These are phyloP conservation scores for Saccostrea glomerata DNA, from an alignment of 1,140 invertebrate genomes.

Conservation along the genomic window DNA sequence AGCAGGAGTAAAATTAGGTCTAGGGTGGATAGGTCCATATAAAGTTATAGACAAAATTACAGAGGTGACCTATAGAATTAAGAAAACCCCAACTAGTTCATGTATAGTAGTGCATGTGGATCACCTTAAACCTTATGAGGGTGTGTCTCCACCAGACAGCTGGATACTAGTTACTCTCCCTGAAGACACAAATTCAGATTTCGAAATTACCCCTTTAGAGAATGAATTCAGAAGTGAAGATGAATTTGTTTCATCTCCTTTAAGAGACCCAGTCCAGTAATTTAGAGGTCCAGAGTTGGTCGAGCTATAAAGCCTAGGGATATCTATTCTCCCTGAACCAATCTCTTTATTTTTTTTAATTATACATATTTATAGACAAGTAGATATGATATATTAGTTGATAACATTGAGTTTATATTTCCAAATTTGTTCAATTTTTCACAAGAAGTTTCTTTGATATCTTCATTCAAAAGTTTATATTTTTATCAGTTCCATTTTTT, in stretches of 20 bases:
- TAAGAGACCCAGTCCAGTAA: not conserved
- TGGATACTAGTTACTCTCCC: not conserved
- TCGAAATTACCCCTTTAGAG: not conserved
- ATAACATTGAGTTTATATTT: too few relatives aligned
- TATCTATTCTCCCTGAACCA: not conserved
- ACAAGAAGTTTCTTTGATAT: not conserved
- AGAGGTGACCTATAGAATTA: constrained; percentile 24
- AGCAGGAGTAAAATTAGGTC: constrained; percentile 47
- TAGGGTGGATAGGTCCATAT: constrained; percentile 55
- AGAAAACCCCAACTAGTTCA: not conserved
- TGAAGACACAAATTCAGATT: not conserved
- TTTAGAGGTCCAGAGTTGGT: not conserved
- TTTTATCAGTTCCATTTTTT: too few relatives aligned
- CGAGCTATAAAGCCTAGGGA: not conserved
- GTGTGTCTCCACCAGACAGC: not conserved
- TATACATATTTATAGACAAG: too few relatives aligned
- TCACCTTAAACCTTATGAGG: constrained; percentile 49
- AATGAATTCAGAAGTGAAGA: not conserved
- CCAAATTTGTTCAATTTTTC: not conserved
- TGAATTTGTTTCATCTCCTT: not conserved
- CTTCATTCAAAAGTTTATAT: not conserved
- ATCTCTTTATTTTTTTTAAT: too few relatives aligned
- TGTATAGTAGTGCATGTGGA: constrained; percentile 42
- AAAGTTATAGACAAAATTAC: constrained; percentile 38
- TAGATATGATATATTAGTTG: too few relatives aligned